Evolutionary conservation across 1,140 invertebrate species (phyloP).

Genomic region (Bombus confusus): DNA sequence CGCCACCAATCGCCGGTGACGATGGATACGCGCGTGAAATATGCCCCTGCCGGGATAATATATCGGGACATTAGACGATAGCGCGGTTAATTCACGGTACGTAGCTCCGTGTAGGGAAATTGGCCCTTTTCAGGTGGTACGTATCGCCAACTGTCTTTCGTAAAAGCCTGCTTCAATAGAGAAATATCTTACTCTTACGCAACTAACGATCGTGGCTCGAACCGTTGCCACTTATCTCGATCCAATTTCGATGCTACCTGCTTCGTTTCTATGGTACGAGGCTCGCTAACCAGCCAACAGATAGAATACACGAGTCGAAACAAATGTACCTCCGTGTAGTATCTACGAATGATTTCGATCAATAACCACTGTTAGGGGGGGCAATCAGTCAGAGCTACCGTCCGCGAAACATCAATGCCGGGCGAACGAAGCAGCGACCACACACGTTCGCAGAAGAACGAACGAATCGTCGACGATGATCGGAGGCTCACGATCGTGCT

Average conservation of each 20-base stretch:
- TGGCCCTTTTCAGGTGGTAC: not conserved
- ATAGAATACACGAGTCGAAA: not conserved
- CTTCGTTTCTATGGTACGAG: not conserved
- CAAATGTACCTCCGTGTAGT: slow-evolving; percentile 39
- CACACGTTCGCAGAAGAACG: slow-evolving; percentile 31
- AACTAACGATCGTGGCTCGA: not conserved
- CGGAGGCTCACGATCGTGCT: slow-evolving; percentile 13
- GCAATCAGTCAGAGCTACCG: slow-evolving; percentile 67
- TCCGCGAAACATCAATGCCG: slow-evolving; percentile 35
- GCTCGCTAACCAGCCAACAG: not conserved
- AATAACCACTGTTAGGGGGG: slow-evolving; percentile 53
- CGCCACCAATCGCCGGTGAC: slow-evolving; percentile 17
- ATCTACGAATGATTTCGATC: slow-evolving; percentile 64
- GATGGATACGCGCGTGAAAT: slow-evolving; percentile 30
- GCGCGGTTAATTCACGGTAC: slow-evolving; percentile 4
- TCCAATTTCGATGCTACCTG: not conserved
- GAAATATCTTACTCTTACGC: too few relatives aligned
- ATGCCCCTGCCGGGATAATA: not conserved
- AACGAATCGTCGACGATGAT: slow-evolving; percentile 49
- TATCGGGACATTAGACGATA: not conserved
- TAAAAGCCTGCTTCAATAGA: not conserved
- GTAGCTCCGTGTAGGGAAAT: not conserved
- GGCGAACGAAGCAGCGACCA: slow-evolving; percentile 43
- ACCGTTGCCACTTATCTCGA: not conserved
- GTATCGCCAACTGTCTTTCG: not conserved